Conservation (phyloP, 2,113 vertebrate species). For the Panthera uncia region DNA sequence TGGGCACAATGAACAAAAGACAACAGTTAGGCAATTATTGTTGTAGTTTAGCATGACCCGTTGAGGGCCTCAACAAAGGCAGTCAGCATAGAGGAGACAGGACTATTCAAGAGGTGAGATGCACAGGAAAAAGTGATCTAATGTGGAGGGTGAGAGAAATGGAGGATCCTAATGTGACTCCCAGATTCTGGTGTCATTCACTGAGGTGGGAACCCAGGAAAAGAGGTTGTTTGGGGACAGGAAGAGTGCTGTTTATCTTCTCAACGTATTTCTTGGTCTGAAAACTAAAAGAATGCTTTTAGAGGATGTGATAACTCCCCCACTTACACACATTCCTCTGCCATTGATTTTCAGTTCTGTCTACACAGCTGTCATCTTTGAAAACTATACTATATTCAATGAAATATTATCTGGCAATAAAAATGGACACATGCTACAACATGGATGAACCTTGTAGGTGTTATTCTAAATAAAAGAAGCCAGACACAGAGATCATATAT, state of each 20-base stretch:
- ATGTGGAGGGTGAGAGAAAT: neutral
- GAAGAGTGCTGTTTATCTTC: constrained; percentile 6
- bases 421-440: neutral
- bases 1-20: neutral
- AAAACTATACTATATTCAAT: neutral
- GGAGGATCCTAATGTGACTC: neutral
- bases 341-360: neutral
- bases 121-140: neutral
- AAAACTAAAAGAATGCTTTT: neutral
- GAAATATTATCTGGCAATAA: constrained; percentile 4
- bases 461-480: neutral
- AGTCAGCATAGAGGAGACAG: neutral
- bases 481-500: neutral
- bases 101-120: neutral
- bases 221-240: neutral
- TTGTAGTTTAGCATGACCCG: neutral
- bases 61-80: neutral
- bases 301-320: neutral
- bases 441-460: neutral
- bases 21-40: neutral
- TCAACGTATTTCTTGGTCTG: neutral
- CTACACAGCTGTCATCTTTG: neutral
- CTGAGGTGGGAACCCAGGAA: neutral
- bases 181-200: neutral
- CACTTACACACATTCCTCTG: neutral